Evolutionary conservation across 2,888 invertebrate genomes (phyloP).

Genomic region (Adelphocoris suturalis): DNA sequence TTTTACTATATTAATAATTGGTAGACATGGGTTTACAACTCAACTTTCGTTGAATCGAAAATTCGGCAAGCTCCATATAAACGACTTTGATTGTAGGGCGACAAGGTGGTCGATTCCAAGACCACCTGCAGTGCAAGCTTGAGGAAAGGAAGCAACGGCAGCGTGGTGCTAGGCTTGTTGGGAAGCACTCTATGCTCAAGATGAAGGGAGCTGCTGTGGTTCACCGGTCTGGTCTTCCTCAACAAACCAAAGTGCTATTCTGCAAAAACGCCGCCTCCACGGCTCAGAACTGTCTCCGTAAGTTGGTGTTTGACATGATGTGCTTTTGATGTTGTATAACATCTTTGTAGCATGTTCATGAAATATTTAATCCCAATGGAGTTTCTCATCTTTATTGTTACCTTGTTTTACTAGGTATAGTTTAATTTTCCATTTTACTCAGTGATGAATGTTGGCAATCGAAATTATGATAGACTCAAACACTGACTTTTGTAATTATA

Average conservation of each 20-base stretch:
- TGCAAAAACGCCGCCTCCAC: constrained; percentile 71
- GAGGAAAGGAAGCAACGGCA: constrained; percentile 81
- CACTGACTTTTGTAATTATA: no score
- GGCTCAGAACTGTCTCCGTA: constrained; percentile 73
- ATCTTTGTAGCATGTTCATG: not conserved
- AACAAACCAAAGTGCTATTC: constrained; percentile 72
- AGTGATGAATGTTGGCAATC: no score
- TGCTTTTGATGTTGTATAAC: no score
- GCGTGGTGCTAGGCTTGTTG: constrained; percentile 78
- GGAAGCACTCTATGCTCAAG: constrained; percentile 75
- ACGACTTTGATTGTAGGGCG: constrained; percentile 24
- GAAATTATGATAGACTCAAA: no score
- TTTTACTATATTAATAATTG: no score
- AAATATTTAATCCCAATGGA: no score
- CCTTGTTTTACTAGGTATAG: no score
- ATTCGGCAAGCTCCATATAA: no score
- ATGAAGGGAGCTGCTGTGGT: constrained; percentile 74
- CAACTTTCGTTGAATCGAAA: no score
- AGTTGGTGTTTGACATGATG: constrained; percentile 11
- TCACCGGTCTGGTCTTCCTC: constrained; percentile 77
- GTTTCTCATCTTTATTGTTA: no score
- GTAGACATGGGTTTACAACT: no score
- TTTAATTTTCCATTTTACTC: no score
- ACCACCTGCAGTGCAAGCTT: constrained; percentile 81
- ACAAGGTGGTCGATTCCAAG: constrained; percentile 81